Evolutionary conservation across 2,113 vertebrate species (phyloP).

Genomic region (Camelus bactrianus): DNA sequence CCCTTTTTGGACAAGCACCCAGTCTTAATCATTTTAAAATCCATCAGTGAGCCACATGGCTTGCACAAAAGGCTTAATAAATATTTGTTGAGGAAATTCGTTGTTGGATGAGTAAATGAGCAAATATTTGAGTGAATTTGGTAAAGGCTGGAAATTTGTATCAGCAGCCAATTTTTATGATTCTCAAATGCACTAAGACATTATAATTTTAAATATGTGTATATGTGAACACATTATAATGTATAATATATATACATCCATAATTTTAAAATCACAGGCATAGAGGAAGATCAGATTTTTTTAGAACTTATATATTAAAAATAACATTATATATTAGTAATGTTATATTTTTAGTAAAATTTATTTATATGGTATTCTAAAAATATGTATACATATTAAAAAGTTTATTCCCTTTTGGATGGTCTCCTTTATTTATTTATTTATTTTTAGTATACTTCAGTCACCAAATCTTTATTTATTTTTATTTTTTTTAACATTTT

Average conservation of each 20-base stretch:
- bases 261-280: background rate
- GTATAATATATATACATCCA: background rate
- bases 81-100: background rate
- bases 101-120: background rate
- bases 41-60: background rate
- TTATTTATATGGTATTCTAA: background rate
- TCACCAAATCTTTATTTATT: no score
- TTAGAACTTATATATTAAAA: background rate
- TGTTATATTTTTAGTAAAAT: background rate
- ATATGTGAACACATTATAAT: background rate
- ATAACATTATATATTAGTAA: background rate
- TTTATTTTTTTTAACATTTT: no score
- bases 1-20: background rate
- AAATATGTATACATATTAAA: background rate
- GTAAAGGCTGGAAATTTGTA: background rate
- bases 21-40: background rate
- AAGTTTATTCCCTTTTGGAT: constrained; percentile 10
- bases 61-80: constrained; percentile 15
- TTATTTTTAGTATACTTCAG: no score
- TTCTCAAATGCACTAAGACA: background rate
- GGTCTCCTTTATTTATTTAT: background rate
- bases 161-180: background rate
- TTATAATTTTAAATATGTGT: background rate
- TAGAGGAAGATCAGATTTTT: background rate
- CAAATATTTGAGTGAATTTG: background rate